Percentiles rank a stretch among this genome's conserved stretches.
Evolutionary conservation across 2,113 vertebrate genomes (phyloP).

Genomic region (Calonectris borealis): DNA sequence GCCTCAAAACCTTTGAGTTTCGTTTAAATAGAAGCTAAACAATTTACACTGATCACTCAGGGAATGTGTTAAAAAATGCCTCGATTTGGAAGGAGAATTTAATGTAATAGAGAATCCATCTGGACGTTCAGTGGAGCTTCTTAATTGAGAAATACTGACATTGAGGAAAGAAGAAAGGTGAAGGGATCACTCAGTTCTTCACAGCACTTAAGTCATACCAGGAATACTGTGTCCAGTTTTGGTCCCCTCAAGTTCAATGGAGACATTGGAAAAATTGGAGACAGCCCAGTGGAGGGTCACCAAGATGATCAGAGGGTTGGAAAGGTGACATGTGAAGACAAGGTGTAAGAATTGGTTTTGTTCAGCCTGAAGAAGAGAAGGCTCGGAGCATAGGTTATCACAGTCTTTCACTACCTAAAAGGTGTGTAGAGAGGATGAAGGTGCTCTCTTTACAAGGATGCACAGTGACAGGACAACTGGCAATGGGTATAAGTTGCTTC

Average conservation of each 20-base stretch:
- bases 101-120: neutral
- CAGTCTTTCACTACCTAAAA: neutral
- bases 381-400: neutral
- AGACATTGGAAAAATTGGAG: neutral
- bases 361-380: neutral
- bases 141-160: neutral
- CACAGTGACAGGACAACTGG: neutral
- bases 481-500: neutral
- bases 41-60: neutral
- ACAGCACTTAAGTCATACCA: neutral
- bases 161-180: neutral
- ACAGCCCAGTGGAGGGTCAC: neutral
- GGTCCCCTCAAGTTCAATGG: neutral
- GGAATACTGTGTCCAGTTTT: neutral
- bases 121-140: neutral
- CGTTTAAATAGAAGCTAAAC: neutral
- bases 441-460: neutral
- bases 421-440: neutral
- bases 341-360: neutral
- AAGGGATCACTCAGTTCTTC: neutral
- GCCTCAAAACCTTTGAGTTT: neutral
- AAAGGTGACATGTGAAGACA: neutral
- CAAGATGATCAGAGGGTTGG: neutral
- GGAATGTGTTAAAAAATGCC: neutral
- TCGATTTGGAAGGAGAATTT: neutral